A percentile compares a stretch with the other conserved stretches of the same genome.
Conservation (phyloP, 2,888 invertebrate species). For the Netelia inedita region DNA sequence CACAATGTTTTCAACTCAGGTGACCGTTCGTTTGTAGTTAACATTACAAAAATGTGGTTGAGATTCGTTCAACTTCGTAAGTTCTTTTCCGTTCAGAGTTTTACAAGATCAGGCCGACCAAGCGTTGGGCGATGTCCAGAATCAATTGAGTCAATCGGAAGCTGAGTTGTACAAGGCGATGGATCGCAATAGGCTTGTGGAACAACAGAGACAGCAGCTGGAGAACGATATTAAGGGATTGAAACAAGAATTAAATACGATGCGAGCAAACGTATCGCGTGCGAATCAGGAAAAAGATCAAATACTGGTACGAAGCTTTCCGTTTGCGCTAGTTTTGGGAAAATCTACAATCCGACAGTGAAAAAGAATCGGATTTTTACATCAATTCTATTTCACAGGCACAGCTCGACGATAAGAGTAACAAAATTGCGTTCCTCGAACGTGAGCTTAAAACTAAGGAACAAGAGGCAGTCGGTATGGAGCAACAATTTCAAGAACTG, state of each 20-base stretch:
- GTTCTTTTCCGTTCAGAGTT: conserved; percentile 85
- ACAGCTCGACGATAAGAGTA: conserved; percentile 91
- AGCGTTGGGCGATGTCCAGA: conserved; percentile 89
- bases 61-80: neutral
- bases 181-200: conserved; percentile 87
- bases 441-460: conserved; percentile 88
- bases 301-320: conserved; percentile 85
- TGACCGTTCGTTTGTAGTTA: conserved; percentile 74
- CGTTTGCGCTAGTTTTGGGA: conserved; percentile 25
- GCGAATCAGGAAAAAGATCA: conserved; percentile 91
- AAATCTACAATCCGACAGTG: conserved; percentile 12
- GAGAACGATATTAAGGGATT: conserved; percentile 88
- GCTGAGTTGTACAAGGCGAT: conserved; percentile 88
- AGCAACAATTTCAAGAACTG: conserved; percentile 80
- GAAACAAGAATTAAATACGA: conserved; percentile 88
- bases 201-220: conserved; percentile 87
- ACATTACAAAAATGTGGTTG: neutral
- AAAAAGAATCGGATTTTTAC: neutral
- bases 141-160: conserved; percentile 88
- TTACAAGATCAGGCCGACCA: conserved; percentile 92
- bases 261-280: conserved; percentile 88
- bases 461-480: conserved; percentile 75
- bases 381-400: conserved; percentile 84
- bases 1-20: conserved; percentile 88
- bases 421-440: conserved; percentile 89